These are phyloP conservation scores for Actinemys pallida DNA, from an alignment of 2,113 vertebrate species.

Conservation along the genomic window DNA sequence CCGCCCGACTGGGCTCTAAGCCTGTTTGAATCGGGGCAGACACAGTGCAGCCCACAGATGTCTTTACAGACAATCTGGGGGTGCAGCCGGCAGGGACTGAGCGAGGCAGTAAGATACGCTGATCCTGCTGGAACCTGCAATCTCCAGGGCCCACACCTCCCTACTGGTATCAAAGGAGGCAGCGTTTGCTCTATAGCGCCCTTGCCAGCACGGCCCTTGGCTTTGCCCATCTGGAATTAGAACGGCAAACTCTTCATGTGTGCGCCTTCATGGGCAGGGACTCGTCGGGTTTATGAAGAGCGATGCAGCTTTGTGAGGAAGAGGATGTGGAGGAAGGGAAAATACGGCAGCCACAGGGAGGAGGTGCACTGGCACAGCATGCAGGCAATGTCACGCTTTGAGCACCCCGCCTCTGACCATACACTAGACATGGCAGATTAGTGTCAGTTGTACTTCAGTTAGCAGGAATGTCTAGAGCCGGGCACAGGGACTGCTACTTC, in stretches of 20 bases:
- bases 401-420: accelerated
- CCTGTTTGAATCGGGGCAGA: not conserved
- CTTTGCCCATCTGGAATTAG: not conserved
- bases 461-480: too few species aligned
- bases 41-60: too few species aligned
- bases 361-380: not conserved
- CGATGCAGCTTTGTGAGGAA: too few species aligned
- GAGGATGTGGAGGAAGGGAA: too few species aligned
- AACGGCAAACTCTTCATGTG: too few species aligned
- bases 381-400: not conserved
- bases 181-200: not conserved
- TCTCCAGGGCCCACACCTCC: too few species aligned
- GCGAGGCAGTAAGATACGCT: not conserved
- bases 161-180: not conserved
- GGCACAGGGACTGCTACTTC: accelerated
- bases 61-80: not conserved
- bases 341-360: too few species aligned
- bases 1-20: not conserved
- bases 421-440: accelerated
- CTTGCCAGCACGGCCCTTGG: not conserved
- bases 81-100: not conserved
- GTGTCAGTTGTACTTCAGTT: not conserved
- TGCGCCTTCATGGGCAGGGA: too few species aligned
- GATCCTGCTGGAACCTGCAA: not conserved
- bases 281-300: too few species aligned